A percentile compares a stretch with the other conserved stretches of the same genome.
Conservation (phyloP, 2,888 invertebrate genomes). For the Xestia sexstrigata region DNA sequence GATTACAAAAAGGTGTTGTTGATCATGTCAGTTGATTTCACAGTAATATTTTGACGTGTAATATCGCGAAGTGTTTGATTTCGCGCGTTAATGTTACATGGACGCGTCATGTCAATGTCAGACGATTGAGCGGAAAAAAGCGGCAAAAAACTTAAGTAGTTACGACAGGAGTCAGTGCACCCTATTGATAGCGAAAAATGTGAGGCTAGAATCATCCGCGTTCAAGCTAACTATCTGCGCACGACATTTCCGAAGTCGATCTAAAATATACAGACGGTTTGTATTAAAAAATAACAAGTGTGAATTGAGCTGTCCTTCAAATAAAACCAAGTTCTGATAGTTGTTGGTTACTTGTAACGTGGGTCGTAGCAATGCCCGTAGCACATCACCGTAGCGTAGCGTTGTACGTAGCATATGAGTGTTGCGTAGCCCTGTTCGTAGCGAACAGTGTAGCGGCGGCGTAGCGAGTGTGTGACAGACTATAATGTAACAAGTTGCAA, state of each 20-base stretch:
- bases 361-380: neutral
- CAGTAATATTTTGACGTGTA: slow-evolving; percentile 78
- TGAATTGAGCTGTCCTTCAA: slow-evolving; percentile 10
- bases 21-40: slow-evolving; percentile 73
- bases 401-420: neutral
- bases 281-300: slow-evolving; percentile 5
- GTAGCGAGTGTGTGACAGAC: neutral
- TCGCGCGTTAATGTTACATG: slow-evolving; percentile 77
- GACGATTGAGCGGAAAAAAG: slow-evolving; percentile 71
- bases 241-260: slow-evolving; percentile 23
- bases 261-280: neutral
- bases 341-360: slow-evolving; percentile 11
- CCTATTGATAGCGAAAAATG: slow-evolving; percentile 52
- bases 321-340: neutral
- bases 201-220: slow-evolving; percentile 44
- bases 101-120: slow-evolving; percentile 84
- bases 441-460: neutral
- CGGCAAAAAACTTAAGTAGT: slow-evolving; percentile 71
- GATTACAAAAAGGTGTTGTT: slow-evolving; percentile 71
- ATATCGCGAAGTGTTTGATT: slow-evolving; percentile 72
- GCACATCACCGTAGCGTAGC: slow-evolving; percentile 1
- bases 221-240: slow-evolving; percentile 20
- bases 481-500: neutral
- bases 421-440: neutral
- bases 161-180: slow-evolving; percentile 71